Base-by-base conservation (phyloP, 2,888 invertebrate genomes). In the Aricia artaxerxes region DNA sequence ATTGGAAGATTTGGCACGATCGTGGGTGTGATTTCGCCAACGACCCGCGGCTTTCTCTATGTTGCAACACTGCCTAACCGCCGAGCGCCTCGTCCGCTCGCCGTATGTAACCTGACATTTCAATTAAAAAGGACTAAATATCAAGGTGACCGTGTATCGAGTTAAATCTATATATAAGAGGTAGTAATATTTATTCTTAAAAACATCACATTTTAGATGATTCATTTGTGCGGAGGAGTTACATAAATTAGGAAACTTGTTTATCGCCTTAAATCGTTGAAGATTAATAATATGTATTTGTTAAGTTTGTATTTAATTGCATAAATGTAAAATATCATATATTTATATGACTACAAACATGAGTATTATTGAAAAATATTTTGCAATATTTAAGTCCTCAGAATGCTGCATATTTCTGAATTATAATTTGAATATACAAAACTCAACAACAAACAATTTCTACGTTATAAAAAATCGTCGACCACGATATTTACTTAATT, bases 11-110 rank as follows among this genome's bases (percentile, higher is more conserved):
- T 93, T 90, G 90, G 92, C 93, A 90, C 92, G 90, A 88, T 84
- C 86, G 94, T 93, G 92, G 93, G 94, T 88, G 93, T 90, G 92
- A 91, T 93, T 94, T 94, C 92, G 91, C 92, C 92, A 92, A 86
- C 89, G 86, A 87, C 81, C 83, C 86, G 85, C 88, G 85, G 90
- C 94, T 94, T 94, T 94, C 94, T 92, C 93, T 88, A 85, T 91
- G 90, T 91, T 89, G 92, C 88, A 91, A 92, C 84, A 81, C 83
- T 79, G 81, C 82, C 81, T 76, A 81, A 81, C 79, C 82, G 80
- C 79, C 82, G 80, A 79, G 81, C 81, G 35, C 69, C 78, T 80
- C 80, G 80, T 82, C 80, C 81, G 81, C 80, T 81, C 82, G 81
- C 76, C 80, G 80, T 80, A 82, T 81, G 80, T 82, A 83, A 82